Evolutionary conservation across 2,797 vertebrate species (phyloP), one percentile per base, ranked within the genome.

Genomic region (Toxotes lorentzi): DNA sequence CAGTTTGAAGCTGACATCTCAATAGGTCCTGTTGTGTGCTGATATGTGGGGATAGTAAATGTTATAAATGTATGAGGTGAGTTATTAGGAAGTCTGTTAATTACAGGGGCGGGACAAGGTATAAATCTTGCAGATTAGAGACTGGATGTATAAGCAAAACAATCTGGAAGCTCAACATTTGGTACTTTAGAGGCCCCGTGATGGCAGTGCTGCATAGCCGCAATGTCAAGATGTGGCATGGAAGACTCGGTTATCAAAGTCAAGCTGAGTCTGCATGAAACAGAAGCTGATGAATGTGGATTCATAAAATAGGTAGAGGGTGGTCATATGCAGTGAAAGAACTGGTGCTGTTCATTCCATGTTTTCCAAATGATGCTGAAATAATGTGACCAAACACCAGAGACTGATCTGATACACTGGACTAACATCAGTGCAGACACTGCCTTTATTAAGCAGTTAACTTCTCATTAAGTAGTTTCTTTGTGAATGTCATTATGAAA

Each of bases 61-160:
- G 93, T 89, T 91, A 81, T 89, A 90, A 88, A 89, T 87, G 87
- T 91, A 92, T 81, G 90, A 93, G 91, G 86, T 93, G 88, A 94
- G 89, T 92, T 94, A 95, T 94, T 95, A 95, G 91, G 85, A 94
- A 88, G 87, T 86, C 89, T 88, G 82, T 87, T 94, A 92, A 95
- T 93, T 93, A 94, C 86, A 95, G 90, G 92, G 92, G 84, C 79
- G 81, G 88, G 76, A 71, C 62, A 51, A 84, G 82, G 71, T 87
- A 90, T 94, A 95, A 94, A 95, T 95, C 92, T 89, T 50, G 19
- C 59, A 91, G 89, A 95, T 95, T 94, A 94, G 88, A 95, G 94
- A 88, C 91, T 93, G 73, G 78, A 84, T 76, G 80, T 80, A 81
- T 73, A 91, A 93, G 86, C 61, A 91, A 93, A 94, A 93, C 89